phyloP scores from a whole-genome alignment of 2,888 invertebrate genomes.

The Phytoseiulus persimilis region DNA sequence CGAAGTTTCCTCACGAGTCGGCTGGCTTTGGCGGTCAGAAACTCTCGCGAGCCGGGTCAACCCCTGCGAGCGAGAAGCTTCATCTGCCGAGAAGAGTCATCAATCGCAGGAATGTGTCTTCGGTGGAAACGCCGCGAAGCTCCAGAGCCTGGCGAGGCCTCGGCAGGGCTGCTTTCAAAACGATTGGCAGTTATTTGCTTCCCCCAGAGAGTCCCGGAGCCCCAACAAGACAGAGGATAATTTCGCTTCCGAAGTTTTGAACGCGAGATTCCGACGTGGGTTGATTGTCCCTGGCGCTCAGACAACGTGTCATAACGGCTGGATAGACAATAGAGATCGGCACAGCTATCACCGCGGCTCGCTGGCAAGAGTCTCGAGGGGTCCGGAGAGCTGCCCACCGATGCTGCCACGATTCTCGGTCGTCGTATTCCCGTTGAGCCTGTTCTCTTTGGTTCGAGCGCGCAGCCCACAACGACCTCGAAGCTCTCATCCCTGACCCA shows the following conservation, averaged over 20 bases:
- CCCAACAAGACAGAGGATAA: too few species aligned
- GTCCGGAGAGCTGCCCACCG: background rate
- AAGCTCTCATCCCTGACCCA: slow-evolving; percentile 5
- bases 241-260: background rate
- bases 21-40: too few species aligned
- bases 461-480: background rate
- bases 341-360: background rate
- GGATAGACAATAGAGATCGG: background rate
- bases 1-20: too few species aligned
- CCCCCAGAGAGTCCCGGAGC: too few species aligned
- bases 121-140: too few species aligned
- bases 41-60: too few species aligned
- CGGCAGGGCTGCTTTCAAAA: too few species aligned
- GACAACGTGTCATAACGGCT: background rate
- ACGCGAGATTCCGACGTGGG: background rate
- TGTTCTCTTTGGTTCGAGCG: background rate
- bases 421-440: background rate
- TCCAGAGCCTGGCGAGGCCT: too few species aligned
- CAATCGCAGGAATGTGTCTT: too few species aligned
- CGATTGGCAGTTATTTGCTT: too few species aligned
- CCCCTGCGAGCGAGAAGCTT: too few species aligned
- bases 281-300: background rate
- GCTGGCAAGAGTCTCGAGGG: background rate
- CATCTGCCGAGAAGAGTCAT: too few species aligned
- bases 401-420: background rate